These are phyloP conservation scores for Alosa sapidissima DNA, from an alignment of 2,797 vertebrate species.

Conservation along the genomic window DNA sequence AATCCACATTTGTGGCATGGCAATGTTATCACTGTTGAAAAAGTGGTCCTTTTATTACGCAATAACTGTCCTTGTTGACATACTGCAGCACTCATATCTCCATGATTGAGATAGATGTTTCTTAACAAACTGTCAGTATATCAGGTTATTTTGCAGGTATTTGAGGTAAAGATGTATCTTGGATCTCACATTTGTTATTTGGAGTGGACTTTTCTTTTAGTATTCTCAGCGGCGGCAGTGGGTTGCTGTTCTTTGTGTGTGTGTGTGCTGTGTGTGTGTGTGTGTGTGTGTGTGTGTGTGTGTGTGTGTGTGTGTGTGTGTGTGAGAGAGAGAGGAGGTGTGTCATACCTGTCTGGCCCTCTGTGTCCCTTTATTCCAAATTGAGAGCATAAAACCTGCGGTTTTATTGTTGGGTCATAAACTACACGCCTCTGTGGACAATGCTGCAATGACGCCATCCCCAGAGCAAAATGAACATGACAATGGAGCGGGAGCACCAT, in stretches of 20 bases:
- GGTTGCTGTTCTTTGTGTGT: background rate
- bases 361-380: background rate
- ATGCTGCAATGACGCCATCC: background rate
- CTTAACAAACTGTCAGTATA: background rate
- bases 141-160: background rate
- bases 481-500: background rate
- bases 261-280: too few species aligned
- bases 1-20: background rate
- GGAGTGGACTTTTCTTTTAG: background rate
- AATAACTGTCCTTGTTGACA: background rate
- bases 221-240: background rate
- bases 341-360: background rate
- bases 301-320: too few species aligned
- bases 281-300: too few species aligned
- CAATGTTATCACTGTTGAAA: background rate
- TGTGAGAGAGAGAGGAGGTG: too few species aligned
- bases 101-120: background rate
- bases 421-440: background rate
- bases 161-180: background rate
- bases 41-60: background rate
- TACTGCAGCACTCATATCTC: background rate
- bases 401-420: background rate
- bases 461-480: constrained; percentile 13
- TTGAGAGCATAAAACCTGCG: background rate
- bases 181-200: background rate